Evolutionary conservation across 2,797 vertebrate genomes (phyloP).

Genomic region (Vireo griseus): DNA sequence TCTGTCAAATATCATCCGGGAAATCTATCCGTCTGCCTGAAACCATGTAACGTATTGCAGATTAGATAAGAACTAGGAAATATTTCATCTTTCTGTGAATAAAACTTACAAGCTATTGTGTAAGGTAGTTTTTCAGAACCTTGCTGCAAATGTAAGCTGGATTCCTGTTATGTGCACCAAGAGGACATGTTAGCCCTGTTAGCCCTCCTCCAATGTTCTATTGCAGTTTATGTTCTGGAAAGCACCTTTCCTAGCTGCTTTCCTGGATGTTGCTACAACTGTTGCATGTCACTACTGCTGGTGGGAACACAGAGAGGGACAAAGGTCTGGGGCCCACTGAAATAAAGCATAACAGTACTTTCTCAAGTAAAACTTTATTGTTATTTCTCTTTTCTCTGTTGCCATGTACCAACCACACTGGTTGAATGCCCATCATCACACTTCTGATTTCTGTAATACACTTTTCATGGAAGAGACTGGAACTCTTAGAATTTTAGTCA

Average conservation of each 20-base stretch:
- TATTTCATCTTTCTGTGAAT: not conserved
- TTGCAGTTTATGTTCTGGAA: not conserved
- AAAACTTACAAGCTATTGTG: not conserved
- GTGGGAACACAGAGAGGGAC: accelerated
- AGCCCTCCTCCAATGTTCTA: not conserved
- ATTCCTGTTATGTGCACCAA: not conserved
- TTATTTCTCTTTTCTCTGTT: not conserved
- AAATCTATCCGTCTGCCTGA: not conserved
- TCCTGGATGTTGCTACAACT: not conserved
- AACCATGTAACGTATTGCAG: not conserved
- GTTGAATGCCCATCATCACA: not conserved
- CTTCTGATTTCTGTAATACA: not conserved
- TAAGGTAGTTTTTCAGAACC: not conserved
- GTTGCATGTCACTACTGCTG: accelerated
- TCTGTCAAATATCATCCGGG: not conserved
- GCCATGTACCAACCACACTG: not conserved
- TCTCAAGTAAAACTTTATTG: not conserved
- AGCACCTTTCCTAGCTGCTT: not conserved
- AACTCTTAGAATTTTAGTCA: not conserved
- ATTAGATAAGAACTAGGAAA: not conserved
- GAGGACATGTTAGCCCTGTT: not conserved
- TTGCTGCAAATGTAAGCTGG: not conserved
- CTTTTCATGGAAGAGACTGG: not conserved
- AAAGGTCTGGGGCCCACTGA: not conserved
- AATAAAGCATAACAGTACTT: accelerated